Conservation (phyloP, 2,888 invertebrate genomes). For the Mantis religiosa region DNA sequence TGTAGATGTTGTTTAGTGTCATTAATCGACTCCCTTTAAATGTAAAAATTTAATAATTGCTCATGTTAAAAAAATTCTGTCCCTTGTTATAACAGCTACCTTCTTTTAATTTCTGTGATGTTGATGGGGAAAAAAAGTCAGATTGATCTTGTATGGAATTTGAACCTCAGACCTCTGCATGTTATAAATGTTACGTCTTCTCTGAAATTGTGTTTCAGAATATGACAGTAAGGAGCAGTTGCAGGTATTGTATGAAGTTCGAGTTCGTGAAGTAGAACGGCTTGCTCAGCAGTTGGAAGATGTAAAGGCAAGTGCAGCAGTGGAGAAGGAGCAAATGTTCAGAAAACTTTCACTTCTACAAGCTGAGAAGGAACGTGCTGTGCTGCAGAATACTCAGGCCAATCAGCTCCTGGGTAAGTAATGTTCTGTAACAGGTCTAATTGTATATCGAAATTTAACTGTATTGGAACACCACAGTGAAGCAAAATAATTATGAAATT, state of each 20-base stretch:
- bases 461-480: too few relatives aligned
- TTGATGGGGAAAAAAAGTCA: too few relatives aligned
- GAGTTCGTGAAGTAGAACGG: slow-evolving; percentile 48
- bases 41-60: too few relatives aligned
- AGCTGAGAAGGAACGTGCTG: slow-evolving; percentile 57
- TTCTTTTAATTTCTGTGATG: too few relatives aligned
- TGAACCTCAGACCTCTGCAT: too few relatives aligned
- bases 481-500: too few relatives aligned
- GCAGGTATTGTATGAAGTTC: slow-evolving; percentile 43
- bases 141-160: too few relatives aligned
- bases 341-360: slow-evolving; percentile 55
- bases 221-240: slow-evolving; percentile 12
- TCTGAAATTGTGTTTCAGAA: background rate
- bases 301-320: background rate
- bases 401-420: slow-evolving; percentile 58
- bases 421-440: background rate
- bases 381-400: slow-evolving; percentile 55
- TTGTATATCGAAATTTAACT: too few relatives aligned
- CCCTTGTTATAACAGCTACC: too few relatives aligned
- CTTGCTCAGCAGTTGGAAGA: slow-evolving; percentile 45
- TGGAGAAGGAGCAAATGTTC: slow-evolving; percentile 46
- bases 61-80: too few relatives aligned
- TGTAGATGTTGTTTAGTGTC: too few relatives aligned
- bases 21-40: too few relatives aligned
- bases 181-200: background rate